A percentile compares a stretch with the other conserved stretches of the same genome.
Conservation (phyloP, 1,140 invertebrate species). For the Drosophila setifemur region DNA sequence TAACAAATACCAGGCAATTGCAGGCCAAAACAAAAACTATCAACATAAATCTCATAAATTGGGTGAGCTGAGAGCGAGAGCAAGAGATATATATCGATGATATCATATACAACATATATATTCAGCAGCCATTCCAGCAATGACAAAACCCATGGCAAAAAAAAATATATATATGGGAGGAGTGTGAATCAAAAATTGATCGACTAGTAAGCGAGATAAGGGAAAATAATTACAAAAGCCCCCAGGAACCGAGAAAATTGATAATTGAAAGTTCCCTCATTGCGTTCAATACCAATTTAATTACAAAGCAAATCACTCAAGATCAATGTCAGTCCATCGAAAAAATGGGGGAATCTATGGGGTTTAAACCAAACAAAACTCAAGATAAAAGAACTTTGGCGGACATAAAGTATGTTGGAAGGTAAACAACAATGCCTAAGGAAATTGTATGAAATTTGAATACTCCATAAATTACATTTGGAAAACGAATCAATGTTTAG, state of each 20-base stretch:
- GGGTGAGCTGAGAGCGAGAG: background rate
- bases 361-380: background rate
- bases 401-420: too few species aligned
- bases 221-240: slow-evolving; percentile 9
- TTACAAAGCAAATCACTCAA: slow-evolving; percentile 3
- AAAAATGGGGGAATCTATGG: background rate
- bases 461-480: too few species aligned
- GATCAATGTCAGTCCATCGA: slow-evolving; percentile 2
- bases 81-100: slow-evolving; percentile 30
- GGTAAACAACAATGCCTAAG: too few species aligned
- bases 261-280: slow-evolving; percentile 4
- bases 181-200: slow-evolving; percentile 9
- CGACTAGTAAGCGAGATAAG: background rate
- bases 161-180: background rate
- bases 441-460: too few species aligned
- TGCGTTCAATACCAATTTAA: slow-evolving; percentile 21
- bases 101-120: slow-evolving; percentile 10
- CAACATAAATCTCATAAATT: slow-evolving; percentile 37
- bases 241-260: background rate
- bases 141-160: slow-evolving; percentile 4
- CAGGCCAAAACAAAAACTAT: slow-evolving; percentile 26
- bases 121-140: slow-evolving; percentile 2
- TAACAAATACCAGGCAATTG: slow-evolving; percentile 49
- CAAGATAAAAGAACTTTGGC: background rate
- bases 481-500: too few species aligned